Base-by-base conservation (phyloP, 2,797 vertebrate species). In the Phrynocephalus forsythii region DNA sequence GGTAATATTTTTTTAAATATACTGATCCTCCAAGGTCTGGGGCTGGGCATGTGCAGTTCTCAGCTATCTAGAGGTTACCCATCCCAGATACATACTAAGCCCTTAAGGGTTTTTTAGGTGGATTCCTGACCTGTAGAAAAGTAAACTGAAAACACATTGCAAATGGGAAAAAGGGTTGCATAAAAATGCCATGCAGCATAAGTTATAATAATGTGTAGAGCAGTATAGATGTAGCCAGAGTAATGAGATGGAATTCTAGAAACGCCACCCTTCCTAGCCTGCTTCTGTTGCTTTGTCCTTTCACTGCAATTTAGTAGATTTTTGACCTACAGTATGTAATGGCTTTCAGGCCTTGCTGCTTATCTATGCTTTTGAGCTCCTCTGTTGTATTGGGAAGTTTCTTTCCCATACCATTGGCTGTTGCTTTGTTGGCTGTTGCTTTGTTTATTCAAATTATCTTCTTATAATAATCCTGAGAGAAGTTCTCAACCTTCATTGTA, bases 241-340 rank as follows among this genome's bases (percentile, higher is more conserved):
- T 48, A 79, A 90, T 90, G 66, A 20, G n/a, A 81, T 63, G 52
- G 84, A 84, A 87, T 82, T 13, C 10, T 81, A 91, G 66, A 28
- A 84, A 91, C 92, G 87, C 38, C 15, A 80, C 18, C 67, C 10
- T 82, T 83, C 63, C 26, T 87, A 44, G 38, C 9, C 1, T 90
- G 67, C 84, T n/a, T 50, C 18, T 0, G 3, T 63, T 48, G 33
- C 33, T 33, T 82, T 18, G 83, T 56, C 60, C 85, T 84, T 67
- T 13, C 71, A 0, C 0, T 33, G 30, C 90, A 20, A 0, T 5
- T 71, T 89, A 16, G 44, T 1, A 63, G 84, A 83, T 56, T 79
- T 63, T 86, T 33, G 84, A 33, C 9, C 26, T 86, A 18, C 0
- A 75, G 33, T 33, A 33, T 33, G 33, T 79, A 81, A n/a, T 50